Evolutionary conservation across 1,140 invertebrate genomes (phyloP), one percentile per base, ranked within the genome.

Genomic region (Parapsyche elsis): DNA sequence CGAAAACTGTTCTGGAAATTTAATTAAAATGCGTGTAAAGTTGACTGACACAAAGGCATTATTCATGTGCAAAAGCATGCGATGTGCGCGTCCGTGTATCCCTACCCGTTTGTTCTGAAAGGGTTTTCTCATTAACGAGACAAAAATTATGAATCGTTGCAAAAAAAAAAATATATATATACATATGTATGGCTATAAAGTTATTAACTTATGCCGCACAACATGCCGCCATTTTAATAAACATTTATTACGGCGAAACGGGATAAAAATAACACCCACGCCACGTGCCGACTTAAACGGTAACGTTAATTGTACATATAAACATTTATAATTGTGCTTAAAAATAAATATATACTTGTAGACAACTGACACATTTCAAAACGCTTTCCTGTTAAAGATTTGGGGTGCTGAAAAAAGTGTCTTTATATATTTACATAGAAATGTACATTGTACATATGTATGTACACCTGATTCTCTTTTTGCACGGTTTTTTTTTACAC

Each of bases 1-100:
- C 59, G 59, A 67, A 67, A 67, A 67, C 64, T 67, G 64, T 67
- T 67, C 64, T 67, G 64, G 64, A 67, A 67, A 67, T 67, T 67
- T 67, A 67, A 67, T 67, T 67, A 67, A 67, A 67, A 67, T 67
- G 64, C 64, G 64, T 67, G 64, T 67, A 67, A 67, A 67, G 64
- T 67, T 67, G 64, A 67, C 64, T 67, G 64, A 67, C 64, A 67
- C 64, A 67, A 67, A 67, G 64, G 64, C 64, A 67, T 67, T 67
- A 67, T 67, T 67, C 64, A 67, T 67, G 64, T 30, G 64, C 64
- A 67, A 67, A 67, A 67, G 64, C 64, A n/a, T 67, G 64, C 64
- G 49, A 53, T 53, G 49, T 16, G 49, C 49, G 49, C 49, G 16
- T 24, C 24, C 64, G 21, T 67, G 24, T 67, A 67, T 9, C 19